Percentiles rank a stretch among this genome's conserved stretches.
These are phyloP conservation scores for Equus quagga DNA, from an alignment of 2,113 vertebrate species.

Conservation along the genomic window DNA sequence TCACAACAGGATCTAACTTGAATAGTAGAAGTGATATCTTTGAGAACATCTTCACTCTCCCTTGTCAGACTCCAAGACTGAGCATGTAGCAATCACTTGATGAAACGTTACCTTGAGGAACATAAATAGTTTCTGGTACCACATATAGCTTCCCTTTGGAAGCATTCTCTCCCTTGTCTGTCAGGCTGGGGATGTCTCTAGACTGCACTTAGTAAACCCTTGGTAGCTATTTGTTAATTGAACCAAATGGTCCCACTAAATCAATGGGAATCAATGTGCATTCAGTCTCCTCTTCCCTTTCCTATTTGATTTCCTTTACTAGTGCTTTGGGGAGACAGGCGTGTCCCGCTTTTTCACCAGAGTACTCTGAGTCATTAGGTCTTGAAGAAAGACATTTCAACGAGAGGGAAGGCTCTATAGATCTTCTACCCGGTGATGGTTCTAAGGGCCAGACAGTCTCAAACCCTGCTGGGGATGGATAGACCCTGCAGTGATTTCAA, in stretches of 20 bases:
- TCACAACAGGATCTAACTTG: neutral
- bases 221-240: constrained; percentile 58
- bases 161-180: constrained; percentile 20
- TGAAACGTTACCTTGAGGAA: neutral
- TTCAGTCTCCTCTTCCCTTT: neutral
- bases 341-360: neutral
- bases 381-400: neutral
- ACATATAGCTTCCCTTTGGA: neutral
- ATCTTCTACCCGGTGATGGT: neutral
- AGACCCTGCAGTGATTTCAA: neutral
- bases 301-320: neutral
- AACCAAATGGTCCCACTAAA: neutral
- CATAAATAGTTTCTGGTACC: neutral
- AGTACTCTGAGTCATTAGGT: neutral
- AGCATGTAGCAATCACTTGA: neutral
- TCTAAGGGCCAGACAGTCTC: neutral
- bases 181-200: neutral
- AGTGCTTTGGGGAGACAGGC: neutral
- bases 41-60: neutral
- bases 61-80: neutral
- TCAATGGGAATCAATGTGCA: neutral
- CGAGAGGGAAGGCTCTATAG: neutral
- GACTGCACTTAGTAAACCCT: constrained; percentile 52
- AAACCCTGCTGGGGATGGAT: too few species aligned
- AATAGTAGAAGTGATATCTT: neutral